Percentiles rank a stretch among this genome's conserved stretches.
phyloP scores from a whole-genome alignment of 2,113 vertebrate species.

The Sceloporus undulatus region DNA sequence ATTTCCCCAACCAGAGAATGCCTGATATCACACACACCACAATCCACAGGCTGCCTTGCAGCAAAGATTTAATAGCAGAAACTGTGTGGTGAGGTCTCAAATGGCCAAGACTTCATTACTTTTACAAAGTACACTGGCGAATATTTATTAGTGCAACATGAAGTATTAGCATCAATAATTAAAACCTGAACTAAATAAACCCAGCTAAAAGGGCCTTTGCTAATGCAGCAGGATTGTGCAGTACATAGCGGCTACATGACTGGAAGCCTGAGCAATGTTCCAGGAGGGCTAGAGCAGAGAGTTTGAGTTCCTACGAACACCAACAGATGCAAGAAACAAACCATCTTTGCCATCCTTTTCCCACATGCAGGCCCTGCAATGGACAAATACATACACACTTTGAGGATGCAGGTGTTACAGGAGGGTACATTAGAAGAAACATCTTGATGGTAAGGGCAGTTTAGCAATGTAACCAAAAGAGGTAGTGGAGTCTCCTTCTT shows the following conservation, averaged over 20 bases:
- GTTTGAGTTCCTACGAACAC: background rate
- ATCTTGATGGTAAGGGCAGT: too few relatives aligned
- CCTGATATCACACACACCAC: too few relatives aligned
- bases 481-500: too few relatives aligned
- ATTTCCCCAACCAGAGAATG: too few relatives aligned
- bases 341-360: background rate
- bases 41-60: background rate
- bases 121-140: conserved; percentile 67
- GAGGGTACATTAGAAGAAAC: too few relatives aligned
- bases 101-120: conserved; percentile 71
- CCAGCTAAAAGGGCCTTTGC: conserved; percentile 33
- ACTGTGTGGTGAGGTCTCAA: conserved; percentile 58
- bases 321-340: background rate
- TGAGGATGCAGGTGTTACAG: too few relatives aligned
- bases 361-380: background rate
- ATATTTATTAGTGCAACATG: conserved; percentile 63
- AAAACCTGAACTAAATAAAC: conserved; percentile 47
- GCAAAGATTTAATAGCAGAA: conserved; percentile 15
- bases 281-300: background rate
- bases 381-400: background rate
- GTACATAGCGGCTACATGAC: background rate
- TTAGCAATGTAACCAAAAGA: too few relatives aligned
- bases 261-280: conserved; percentile 2
- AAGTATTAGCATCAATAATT: conserved; percentile 75
- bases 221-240: conserved; percentile 58